Evolutionary conservation across 2,888 invertebrate species (phyloP), one percentile per base, ranked within the genome.

Genomic region (Plemyria rubiginata): DNA sequence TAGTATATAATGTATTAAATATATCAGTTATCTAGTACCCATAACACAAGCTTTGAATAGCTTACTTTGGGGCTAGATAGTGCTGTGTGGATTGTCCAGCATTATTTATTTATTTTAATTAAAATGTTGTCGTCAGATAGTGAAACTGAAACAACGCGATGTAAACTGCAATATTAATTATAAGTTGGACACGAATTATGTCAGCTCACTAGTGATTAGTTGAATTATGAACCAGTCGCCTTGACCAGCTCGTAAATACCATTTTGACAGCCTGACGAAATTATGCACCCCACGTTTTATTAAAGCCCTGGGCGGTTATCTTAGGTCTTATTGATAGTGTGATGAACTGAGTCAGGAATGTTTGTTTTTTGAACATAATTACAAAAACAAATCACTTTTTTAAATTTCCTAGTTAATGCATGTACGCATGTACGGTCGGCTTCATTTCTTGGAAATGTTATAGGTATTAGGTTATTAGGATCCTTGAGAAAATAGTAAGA

Each of bases 181-280:
- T 61, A 60, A 51, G 49, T 66, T 70, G 59, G 50, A 61, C 50
- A 60, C 66, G 62, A 70, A 70, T 70, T 66, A 70, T 68, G 67
- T 60, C 67, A 65, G 66, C 13, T 59, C 57, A 29, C 50, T 32
- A 65, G 69, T 71, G 71, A 69, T 71, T 71, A 70, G 62, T 69
- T 68, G 69, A 69, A 67, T 65, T 66, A 71, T 65, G 67, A 60
- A 38, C 62, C 50, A 56, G 51, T 61, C 59, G 57, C 45, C 56
- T 62, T 64, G 55, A 62, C 56, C 15, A 16, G 55, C 61, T 69
- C 69, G 63, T 67, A 66, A 71, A 69, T 66, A 67, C 49, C 40
- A 60, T 32, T 54, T 43, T 64, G 70, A 67, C 70, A 68, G 67
- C 58, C 46, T 64, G 67, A 67, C 64, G 62, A 60, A 60, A 68